Conservation (phyloP, 2,888 invertebrate genomes). For the Hirtodrosophila trivittata region DNA sequence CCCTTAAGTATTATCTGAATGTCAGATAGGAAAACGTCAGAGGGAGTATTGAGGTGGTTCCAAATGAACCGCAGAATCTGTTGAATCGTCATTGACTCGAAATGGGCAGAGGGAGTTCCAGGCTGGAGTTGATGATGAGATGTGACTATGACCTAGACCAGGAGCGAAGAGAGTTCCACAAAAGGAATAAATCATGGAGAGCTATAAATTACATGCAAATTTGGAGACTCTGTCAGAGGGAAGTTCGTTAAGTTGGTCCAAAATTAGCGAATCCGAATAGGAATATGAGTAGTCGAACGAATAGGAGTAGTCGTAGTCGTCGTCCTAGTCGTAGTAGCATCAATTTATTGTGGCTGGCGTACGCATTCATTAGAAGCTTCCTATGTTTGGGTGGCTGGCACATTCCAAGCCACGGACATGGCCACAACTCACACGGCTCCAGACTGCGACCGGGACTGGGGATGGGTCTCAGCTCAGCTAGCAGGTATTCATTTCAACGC, state of each 20-base stretch:
- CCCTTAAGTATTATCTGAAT: too few relatives aligned
- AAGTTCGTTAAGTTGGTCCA: slow-evolving; percentile 18
- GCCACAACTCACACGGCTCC: slow-evolving; percentile 65
- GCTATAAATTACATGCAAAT: slow-evolving; percentile 3
- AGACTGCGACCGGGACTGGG: slow-evolving; percentile 7
- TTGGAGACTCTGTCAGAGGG: slow-evolving; percentile 6
- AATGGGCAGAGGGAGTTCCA: too few relatives aligned
- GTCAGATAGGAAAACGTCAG: too few relatives aligned
- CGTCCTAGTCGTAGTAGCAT: background rate
- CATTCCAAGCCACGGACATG: slow-evolving; percentile 72
- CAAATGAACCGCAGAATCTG: too few relatives aligned
- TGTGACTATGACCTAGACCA: too few relatives aligned
- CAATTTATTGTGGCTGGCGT: slow-evolving; percentile 58
- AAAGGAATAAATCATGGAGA: background rate
- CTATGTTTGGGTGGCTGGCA: slow-evolving; percentile 73
- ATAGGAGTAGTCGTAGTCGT: background rate
- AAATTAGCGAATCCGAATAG: slow-evolving; percentile 35
- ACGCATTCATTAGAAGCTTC: slow-evolving; percentile 73
- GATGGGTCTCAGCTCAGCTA: slow-evolving; percentile 11
- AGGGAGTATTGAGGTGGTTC: too few relatives aligned
- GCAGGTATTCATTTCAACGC: slow-evolving; percentile 77
- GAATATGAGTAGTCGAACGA: background rate
- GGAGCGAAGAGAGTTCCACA: too few relatives aligned
- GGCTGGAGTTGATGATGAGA: too few relatives aligned
- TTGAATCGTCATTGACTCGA: too few relatives aligned